Evolutionary conservation across 2,797 vertebrate species (phyloP).

Genomic region (Pangasius macronema): DNA sequence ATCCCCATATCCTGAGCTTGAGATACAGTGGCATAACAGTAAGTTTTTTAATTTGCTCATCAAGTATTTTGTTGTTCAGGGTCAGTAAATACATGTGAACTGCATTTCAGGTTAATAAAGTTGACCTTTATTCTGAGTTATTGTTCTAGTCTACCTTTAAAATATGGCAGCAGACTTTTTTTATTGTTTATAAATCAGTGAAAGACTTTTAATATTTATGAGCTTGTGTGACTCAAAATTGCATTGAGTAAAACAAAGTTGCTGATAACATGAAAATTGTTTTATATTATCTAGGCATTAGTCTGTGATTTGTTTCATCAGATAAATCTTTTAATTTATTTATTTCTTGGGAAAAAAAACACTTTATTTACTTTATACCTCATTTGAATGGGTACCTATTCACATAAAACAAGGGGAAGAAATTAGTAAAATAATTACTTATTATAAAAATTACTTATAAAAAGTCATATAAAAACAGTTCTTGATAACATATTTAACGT

Average conservation of each 20-base stretch:
- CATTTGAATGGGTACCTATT: neutral
- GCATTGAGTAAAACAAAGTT: neutral
- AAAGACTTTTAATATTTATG: neutral
- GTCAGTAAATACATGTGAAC: neutral
- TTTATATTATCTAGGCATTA: neutral
- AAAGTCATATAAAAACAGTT: neutral
- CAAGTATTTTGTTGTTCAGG: neutral
- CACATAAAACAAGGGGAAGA: neutral
- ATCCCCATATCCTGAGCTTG: neutral
- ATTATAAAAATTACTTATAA: no score
- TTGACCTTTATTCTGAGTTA: constrained; percentile 7
- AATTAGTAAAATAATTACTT: neutral
- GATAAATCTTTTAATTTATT: neutral
- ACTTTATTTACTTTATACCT: neutral
- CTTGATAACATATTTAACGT: neutral
- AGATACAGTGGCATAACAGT: constrained; percentile 13
- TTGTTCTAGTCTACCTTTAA: neutral
- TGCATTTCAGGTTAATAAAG: neutral
- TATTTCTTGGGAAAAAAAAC: neutral
- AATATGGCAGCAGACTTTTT: neutral
- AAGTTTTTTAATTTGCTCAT: constrained; percentile 23
- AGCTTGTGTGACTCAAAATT: neutral
- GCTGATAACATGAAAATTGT: neutral
- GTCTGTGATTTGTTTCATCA: neutral
- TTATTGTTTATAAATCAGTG: neutral